Evolutionary conservation across 1,140 invertebrate genomes (phyloP).

Genomic region (Megathymus violae): DNA sequence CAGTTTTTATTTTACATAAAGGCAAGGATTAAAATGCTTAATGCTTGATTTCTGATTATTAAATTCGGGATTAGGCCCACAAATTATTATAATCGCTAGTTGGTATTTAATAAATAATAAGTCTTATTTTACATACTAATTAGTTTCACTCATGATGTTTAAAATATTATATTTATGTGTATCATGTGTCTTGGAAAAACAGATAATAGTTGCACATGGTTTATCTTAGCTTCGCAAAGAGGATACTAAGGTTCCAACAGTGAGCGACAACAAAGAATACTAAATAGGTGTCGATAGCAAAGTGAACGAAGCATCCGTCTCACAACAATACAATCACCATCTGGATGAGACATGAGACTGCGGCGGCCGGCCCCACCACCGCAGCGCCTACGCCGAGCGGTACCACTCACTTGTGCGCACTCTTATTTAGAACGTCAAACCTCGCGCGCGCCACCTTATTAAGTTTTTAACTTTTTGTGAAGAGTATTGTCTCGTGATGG

Average conservation of each 20-base stretch:
- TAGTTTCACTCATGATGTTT: no score
- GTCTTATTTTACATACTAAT: no score
- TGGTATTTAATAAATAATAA: no score
- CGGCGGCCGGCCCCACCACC: slow-evolving; percentile 63
- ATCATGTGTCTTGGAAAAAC: no score
- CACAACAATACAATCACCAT: slow-evolving; percentile 45
- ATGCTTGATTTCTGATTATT: no score
- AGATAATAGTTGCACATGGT: no score
- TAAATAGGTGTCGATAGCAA: slow-evolving; percentile 32
- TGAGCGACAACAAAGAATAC: slow-evolving; percentile 13
- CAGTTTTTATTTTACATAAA: no score
- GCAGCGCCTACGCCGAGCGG: slow-evolving; percentile 61
- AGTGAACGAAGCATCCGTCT: slow-evolving; percentile 44
- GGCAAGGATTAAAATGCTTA: no score
- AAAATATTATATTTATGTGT: no score
- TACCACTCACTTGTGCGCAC: slow-evolving; percentile 71
- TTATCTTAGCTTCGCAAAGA: no score
- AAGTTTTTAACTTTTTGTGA: slow-evolving; percentile 51
- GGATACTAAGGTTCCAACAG: slow-evolving; percentile 1
- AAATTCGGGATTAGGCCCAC: no score
- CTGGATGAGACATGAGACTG: slow-evolving; percentile 40
- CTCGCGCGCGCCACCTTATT: slow-evolving; percentile 61
- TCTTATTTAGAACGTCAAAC: slow-evolving; percentile 71
- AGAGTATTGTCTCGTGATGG: slow-evolving; percentile 83
- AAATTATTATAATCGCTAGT: no score